These are phyloP conservation scores for Paradoxurus hermaphroditus DNA, from an alignment of 2,113 vertebrate species.

Conservation along the genomic window DNA sequence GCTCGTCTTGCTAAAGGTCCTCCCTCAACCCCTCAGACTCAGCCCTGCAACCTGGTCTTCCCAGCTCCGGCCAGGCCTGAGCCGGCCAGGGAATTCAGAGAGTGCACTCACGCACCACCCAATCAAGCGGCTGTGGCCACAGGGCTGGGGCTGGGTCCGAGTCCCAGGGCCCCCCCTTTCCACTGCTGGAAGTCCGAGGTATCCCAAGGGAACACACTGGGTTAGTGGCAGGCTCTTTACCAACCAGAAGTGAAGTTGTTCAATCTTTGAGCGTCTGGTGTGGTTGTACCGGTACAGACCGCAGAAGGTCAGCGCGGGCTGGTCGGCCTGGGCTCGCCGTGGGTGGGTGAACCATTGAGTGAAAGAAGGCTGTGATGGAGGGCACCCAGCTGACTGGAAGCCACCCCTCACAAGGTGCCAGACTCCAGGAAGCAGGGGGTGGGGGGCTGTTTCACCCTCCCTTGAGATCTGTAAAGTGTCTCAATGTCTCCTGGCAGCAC, in stretches of 20 bases:
- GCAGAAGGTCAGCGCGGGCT: background rate
- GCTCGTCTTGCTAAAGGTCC: background rate
- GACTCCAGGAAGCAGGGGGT: background rate
- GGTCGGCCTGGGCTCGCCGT: background rate
- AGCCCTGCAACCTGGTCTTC: background rate
- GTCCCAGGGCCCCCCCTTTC: background rate
- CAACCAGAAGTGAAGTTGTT: background rate
- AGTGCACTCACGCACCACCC: background rate
- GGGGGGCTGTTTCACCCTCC: background rate
- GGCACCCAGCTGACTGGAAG: background rate
- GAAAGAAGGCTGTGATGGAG: background rate
- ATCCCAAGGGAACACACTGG: background rate
- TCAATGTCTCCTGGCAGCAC: background rate
- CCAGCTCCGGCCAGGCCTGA: background rate
- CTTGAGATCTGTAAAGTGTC: background rate
- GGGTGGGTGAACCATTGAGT: rapidly evolving
- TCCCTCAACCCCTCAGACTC: background rate
- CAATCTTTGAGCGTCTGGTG: background rate
- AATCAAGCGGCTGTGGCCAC: background rate
- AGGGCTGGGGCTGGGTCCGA: background rate
- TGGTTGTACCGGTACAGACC: too few species aligned
- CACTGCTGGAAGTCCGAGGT: background rate
- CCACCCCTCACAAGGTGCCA: background rate
- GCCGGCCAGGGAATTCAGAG: background rate
- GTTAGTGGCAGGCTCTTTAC: background rate